Conservation (phyloP, 2,797 vertebrate species). For the Cynodonichthys magdalenae region DNA sequence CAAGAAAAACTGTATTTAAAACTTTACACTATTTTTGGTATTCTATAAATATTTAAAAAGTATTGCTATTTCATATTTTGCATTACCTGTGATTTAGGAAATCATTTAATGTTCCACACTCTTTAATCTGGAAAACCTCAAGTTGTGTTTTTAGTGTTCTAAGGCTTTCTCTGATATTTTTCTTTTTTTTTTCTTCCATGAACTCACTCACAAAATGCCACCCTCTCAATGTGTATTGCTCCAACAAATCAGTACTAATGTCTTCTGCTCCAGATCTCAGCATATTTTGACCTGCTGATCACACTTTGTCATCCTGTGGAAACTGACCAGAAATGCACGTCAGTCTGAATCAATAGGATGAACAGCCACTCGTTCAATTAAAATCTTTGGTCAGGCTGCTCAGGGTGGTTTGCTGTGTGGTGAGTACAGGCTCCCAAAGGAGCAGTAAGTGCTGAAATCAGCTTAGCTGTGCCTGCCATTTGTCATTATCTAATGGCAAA, state of each 20-base stretch:
- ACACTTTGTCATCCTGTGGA: slow-evolving; percentile 69
- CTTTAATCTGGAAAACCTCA: slow-evolving; percentile 25
- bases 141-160: slow-evolving; percentile 16
- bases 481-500: slow-evolving; percentile 80
- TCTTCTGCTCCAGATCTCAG: slow-evolving; percentile 50
- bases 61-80: slow-evolving; percentile 14
- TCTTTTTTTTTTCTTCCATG: slow-evolving; percentile 26
- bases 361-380: slow-evolving; percentile 69
- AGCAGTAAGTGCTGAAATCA: slow-evolving; percentile 77
- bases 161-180: slow-evolving; percentile 19
- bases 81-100: slow-evolving; percentile 22
- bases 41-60: background rate
- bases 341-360: slow-evolving; percentile 72
- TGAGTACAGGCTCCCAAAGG: slow-evolving; percentile 65
- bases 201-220: slow-evolving; percentile 48
- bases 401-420: slow-evolving; percentile 46
- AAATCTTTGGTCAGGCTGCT: slow-evolving; percentile 50
- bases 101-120: slow-evolving; percentile 28
- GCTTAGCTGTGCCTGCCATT: slow-evolving; percentile 68
- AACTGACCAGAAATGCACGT: slow-evolving; percentile 73
- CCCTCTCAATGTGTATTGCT: slow-evolving; percentile 30
- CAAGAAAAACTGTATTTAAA: background rate
- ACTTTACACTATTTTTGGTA: background rate
- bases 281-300: slow-evolving; percentile 62
- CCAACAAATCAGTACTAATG: slow-evolving; percentile 69